Percentiles rank a stretch among this genome's conserved stretches.
Conservation (phyloP, 2,113 vertebrate species). For the Pseudorhombus dupliciocellatus region DNA sequence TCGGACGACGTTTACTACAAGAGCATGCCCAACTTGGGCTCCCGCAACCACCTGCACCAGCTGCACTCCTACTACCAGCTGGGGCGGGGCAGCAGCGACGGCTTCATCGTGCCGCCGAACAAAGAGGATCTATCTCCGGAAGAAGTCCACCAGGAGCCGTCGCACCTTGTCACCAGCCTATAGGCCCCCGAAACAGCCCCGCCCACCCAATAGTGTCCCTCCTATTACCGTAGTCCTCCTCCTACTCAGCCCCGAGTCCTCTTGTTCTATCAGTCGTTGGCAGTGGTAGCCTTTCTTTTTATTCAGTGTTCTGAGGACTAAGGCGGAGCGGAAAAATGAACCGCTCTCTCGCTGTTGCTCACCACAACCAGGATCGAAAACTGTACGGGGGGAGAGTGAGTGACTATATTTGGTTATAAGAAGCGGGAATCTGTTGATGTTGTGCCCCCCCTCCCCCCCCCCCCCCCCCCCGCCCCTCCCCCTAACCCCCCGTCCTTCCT, state of each 20-base stretch:
- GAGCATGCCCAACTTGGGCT: slow-evolving; percentile 98
- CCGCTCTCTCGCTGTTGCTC: slow-evolving; percentile 76
- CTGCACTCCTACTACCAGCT: slow-evolving; percentile 97
- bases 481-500: too few relatives aligned
- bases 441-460: slow-evolving; percentile 39
- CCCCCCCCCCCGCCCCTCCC: slow-evolving; percentile 11
- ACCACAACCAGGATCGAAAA: slow-evolving; percentile 49
- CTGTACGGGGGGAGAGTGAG: slow-evolving; percentile 31
- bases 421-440: slow-evolving; percentile 67
- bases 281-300: slow-evolving; percentile 87
- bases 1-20: slow-evolving; percentile 96
- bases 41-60: slow-evolving; percentile 92
- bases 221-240: slow-evolving; percentile 30
- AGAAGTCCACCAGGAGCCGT: slow-evolving; percentile 85
- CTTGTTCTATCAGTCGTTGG: slow-evolving; percentile 84
- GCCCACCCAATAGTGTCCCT: slow-evolving; percentile 35
- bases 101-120: slow-evolving; percentile 92
- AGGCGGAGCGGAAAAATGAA: slow-evolving; percentile 56
- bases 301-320: slow-evolving; percentile 78
- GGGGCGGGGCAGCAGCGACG: slow-evolving; percentile 95
- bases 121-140: slow-evolving; percentile 89
- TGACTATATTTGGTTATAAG: slow-evolving; percentile 57
- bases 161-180: slow-evolving; percentile 98
- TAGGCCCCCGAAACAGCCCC: slow-evolving; percentile 73
- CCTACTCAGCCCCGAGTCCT: slow-evolving; percentile 34